These are phyloP conservation scores for Augiades crinisus DNA, from an alignment of 2,888 invertebrate genomes.

Conservation along the genomic window DNA sequence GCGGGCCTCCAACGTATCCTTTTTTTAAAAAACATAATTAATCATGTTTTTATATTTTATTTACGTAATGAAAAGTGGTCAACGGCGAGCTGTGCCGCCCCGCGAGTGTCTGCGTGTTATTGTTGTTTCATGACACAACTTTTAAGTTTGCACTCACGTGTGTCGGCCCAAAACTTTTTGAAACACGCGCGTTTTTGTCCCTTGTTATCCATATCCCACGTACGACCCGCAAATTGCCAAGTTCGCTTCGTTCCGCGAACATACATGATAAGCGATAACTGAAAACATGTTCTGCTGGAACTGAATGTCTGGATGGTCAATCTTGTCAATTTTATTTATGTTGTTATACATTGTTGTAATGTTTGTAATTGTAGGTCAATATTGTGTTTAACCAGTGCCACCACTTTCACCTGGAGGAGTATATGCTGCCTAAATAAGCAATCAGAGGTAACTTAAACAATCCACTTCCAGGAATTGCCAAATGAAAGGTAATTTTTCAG, in stretches of 20 bases:
- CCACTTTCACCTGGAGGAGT: neutral
- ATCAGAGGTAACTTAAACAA: neutral
- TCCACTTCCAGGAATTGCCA: neutral
- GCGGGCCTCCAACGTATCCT: conserved; percentile 83
- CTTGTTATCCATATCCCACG: conserved; percentile 13
- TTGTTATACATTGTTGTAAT: neutral
- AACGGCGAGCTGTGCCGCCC: conserved; percentile 58
- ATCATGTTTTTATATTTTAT: conserved; percentile 56
- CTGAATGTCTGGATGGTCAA: no score
- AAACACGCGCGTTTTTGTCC: neutral
- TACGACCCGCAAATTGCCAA: neutral
- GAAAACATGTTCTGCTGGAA: neutral
- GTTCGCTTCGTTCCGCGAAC: neutral
- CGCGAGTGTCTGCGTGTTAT: conserved; percentile 46
- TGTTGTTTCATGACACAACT: conserved; percentile 30
- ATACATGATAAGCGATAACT: neutral
- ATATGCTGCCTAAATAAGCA: neutral
- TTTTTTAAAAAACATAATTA: conserved; percentile 48
- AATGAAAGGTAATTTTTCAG: neutral
- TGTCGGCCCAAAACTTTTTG: conserved; percentile 1
- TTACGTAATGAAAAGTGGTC: conserved; percentile 73
- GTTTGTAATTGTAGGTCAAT: conserved; percentile 5
- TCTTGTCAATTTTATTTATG: neutral
- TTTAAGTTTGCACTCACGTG: conserved; percentile 8
- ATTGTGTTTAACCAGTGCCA: neutral